These are phyloP conservation scores for Myoxocephalus aenaeus DNA, from an alignment of 2,797 vertebrate species.

Conservation along the genomic window DNA sequence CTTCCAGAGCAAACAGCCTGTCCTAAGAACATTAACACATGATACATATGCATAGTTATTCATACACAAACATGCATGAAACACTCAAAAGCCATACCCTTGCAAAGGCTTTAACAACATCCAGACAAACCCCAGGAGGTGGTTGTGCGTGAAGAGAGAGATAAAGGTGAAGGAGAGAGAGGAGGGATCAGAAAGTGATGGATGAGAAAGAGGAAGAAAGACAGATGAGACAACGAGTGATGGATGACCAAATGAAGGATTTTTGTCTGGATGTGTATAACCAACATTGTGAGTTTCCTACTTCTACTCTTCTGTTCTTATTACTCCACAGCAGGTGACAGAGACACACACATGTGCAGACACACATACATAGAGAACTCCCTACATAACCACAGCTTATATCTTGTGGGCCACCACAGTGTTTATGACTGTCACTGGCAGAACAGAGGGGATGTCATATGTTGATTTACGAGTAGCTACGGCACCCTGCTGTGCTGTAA, in stretches of 20 bases:
- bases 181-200: conserved; percentile 51
- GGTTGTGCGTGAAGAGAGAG: background rate
- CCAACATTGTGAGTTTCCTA: conserved; percentile 31
- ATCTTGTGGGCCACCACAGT: conserved; percentile 36
- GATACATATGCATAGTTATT: conserved; percentile 1
- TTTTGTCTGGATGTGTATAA: conserved; percentile 37
- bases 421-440: conserved; percentile 53
- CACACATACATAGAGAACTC: conserved; percentile 29
- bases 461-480: conserved; percentile 69
- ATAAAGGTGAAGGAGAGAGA: conserved; percentile 16
- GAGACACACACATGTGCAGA: conserved; percentile 6
- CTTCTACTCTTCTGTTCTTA: conserved; percentile 38
- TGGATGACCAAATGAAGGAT: conserved; percentile 57
- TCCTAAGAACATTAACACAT: conserved; percentile 78
- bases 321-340: conserved; percentile 29
- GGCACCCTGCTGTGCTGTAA: conserved; percentile 48
- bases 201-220: conserved; percentile 42
- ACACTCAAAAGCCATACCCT: background rate
- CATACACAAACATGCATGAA: conserved; percentile 7
- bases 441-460: conserved; percentile 51
- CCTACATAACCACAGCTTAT: conserved; percentile 42
- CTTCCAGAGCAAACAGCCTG: conserved; percentile 88
- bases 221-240: conserved; percentile 62
- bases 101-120: conserved; percentile 16
- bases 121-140: conserved; percentile 3